A percentile compares a stretch with the other conserved stretches of the same genome.
Conservation (phyloP, 2,888 invertebrate species). For the Seira ritae region DNA sequence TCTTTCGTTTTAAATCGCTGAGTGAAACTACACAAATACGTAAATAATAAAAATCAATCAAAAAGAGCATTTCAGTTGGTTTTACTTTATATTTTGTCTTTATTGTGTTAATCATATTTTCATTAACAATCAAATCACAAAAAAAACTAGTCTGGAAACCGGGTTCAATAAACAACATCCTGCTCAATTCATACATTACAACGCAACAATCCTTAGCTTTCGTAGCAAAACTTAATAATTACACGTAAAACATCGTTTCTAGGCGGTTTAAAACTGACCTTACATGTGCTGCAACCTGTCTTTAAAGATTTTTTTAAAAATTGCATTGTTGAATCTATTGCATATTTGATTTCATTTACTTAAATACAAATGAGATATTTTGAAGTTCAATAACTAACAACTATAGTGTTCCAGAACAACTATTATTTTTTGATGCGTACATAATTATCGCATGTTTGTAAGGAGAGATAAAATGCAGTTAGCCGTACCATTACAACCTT, state of each 20-base stretch:
- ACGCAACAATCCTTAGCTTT: not conserved
- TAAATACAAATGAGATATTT: conserved; percentile 15
- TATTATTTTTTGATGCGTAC: not conserved
- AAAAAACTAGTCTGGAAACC: conserved; percentile 36
- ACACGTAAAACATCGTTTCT: conserved; percentile 33
- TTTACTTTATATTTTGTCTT: not conserved
- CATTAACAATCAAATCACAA: conserved; percentile 21
- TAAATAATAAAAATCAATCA: conserved; percentile 5
- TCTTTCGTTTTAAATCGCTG: not conserved
- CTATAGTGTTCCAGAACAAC: not conserved
- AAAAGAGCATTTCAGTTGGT: not conserved
- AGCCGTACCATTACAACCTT: not conserved
- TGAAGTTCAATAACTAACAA: not conserved
- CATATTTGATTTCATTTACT: not conserved
- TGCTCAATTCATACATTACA: not conserved
- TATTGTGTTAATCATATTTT: conserved; percentile 4
- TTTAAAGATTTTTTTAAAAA: not conserved
- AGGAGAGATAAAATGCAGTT: not conserved
- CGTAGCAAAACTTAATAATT: conserved; percentile 51
- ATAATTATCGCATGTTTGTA: not conserved
- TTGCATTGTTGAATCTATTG: conserved; percentile 29
- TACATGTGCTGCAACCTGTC: conserved; percentile 13
- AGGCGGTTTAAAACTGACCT: not conserved
- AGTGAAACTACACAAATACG: not conserved
- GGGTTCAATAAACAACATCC: not conserved